These are phyloP conservation scores for Centropyge bicolor DNA, from an alignment of 2,797 vertebrate genomes.

Conservation along the genomic window DNA sequence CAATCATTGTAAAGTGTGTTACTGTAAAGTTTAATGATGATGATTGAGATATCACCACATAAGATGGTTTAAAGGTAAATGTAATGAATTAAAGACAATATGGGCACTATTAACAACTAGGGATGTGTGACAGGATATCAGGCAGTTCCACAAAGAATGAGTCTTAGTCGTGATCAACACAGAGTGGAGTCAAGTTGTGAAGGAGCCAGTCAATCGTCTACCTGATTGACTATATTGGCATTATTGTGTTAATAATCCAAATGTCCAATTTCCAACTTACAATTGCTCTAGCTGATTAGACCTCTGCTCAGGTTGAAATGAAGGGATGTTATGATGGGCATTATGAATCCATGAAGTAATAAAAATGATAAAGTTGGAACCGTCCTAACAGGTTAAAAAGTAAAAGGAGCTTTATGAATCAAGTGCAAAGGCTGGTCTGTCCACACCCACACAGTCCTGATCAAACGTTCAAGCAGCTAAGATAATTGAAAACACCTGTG, in stretches of 20 bases:
- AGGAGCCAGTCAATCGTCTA: not conserved
- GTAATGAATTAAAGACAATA: not conserved
- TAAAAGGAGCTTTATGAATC: not conserved
- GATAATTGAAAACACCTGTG: no score
- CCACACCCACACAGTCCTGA: not conserved
- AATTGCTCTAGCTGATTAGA: not conserved
- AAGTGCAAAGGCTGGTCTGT: not conserved
- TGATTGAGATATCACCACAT: constrained; percentile 2
- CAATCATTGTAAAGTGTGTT: not conserved
- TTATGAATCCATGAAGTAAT: not conserved
- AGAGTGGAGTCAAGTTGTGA: not conserved
- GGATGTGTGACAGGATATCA: not conserved
- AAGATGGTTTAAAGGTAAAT: not conserved
- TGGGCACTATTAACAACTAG: not conserved
- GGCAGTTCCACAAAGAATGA: not conserved
- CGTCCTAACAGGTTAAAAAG: not conserved
- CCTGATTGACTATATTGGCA: not conserved
- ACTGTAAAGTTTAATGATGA: not conserved
- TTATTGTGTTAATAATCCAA: not conserved
- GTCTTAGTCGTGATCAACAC: no score
- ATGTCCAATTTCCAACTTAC: not conserved
- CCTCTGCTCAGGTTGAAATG: not conserved
- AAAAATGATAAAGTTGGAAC: not conserved
- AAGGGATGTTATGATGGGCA: not conserved
- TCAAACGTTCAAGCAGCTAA: not conserved